Evolutionary conservation across 1,140 invertebrate genomes (phyloP), one percentile per base, ranked within the genome.

Genomic region (Palaemon carinicauda): DNA sequence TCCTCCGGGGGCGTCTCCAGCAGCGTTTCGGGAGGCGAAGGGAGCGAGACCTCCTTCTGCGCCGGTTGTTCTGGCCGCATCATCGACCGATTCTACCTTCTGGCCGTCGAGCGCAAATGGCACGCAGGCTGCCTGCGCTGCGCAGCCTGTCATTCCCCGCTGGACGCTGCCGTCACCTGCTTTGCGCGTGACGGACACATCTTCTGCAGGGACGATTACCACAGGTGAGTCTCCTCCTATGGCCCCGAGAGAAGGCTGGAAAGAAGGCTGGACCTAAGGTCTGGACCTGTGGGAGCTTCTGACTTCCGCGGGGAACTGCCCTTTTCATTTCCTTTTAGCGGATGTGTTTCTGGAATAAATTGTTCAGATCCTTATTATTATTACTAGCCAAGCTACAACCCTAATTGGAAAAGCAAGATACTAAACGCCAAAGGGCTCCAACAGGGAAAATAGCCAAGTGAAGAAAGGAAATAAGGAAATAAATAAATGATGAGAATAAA

Each of bases 181-280:
- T 99, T 98, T 92, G 95, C 96, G 74, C 93, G 96, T 88, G 97
- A 98, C 91, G 97, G 97, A 88, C 96, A 96, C 91, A 98, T 99
- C 90, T 98, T 97, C 92, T 99, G 98, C 94, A 98, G 98, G 92
- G 97, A 97, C 91, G 98, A 99, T 92, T 99, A 99, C 92, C 97
- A 97, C 94, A 96, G 97, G 98, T 98, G 91, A 95, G 95, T 41
- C 17, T 31, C 33, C 80, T 0, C 27, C 0, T 3, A 0, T 10
- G 54, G n/a, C n/a, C 9, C 0, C 9, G 1, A 1, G 4, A 29
- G 29, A 10, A 2, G n/a, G n/a, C n/a, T n/a, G n/a, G n/a, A n/a
- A n/a, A n/a, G n/a, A n/a, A n/a, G n/a, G n/a, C n/a, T n/a, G n/a
- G n/a, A n/a, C n/a, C n/a, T n/a, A n/a, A n/a, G n/a, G n/a, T n/a